Base-by-base conservation (phyloP, 2,888 invertebrate genomes). In the Leptinotarsa peninsularis region DNA sequence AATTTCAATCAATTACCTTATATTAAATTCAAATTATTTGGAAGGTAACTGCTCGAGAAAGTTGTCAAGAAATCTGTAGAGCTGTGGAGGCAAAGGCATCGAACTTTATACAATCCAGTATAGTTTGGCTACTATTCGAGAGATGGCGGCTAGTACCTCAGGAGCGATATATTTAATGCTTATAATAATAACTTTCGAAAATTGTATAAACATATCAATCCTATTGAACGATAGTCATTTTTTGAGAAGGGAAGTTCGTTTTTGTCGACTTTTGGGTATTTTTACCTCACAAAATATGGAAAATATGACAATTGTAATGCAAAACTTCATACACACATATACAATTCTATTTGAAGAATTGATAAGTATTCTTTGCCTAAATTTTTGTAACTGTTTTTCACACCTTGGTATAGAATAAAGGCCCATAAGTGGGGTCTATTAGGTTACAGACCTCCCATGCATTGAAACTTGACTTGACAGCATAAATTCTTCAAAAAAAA, bases 1-100 rank as follows among this genome's bases (percentile, higher is more conserved):
- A 88, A 88, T 87, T 88, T 87, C 84, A 84, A 86, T 85, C 87
- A 87, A 88, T 88, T 87, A 87, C 77, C 74, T 75, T 71, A 74
- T 80, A 81, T 81, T 81, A 81, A 79, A 78, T 78, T 74, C 75
- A 75, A 76, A 78, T 75, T 69, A 75, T 71, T 76, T 49, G 21
- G 73, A 71, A 78, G 78, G 60, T 67, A 69, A 63, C 78, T 79
- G 49, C 49, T 67, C 15, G 56, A 66, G 33, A 50, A 10, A 17
- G 17, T 43, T 63, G 0, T 63, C 33, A 63, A 63, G 63, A n/a
- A 43, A 33, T n/a, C 63, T 63, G 63, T 43, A 63, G 17, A 2
- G 43, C 4, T 27, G 21, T 27, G 23, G 18, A 23, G 4, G 15
- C 13, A 15, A 23, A 1, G 58, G 4, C 13, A 15, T 2, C 14